A percentile compares a stretch with the other conserved stretches of the same genome.
Conservation (phyloP, 2,888 invertebrate genomes). For the Idaea aversata region DNA sequence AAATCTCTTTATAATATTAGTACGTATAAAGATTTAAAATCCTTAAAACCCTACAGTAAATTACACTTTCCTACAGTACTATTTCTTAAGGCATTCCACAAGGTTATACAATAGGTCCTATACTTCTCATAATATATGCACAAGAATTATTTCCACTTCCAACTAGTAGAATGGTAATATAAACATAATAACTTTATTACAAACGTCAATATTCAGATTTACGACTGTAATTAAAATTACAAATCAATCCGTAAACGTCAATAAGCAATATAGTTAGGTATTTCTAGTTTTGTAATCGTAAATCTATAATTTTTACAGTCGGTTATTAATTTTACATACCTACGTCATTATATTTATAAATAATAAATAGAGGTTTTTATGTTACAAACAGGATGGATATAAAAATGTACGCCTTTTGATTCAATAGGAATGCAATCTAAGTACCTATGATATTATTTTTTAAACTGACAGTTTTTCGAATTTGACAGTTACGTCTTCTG, state of each 20-base stretch:
- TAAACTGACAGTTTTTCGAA: too few relatives aligned
- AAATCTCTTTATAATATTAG: too few relatives aligned
- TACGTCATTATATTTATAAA: not conserved
- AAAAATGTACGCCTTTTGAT: too few relatives aligned
- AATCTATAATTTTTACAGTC: not conserved
- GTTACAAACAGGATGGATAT: not conserved
- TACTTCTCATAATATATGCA: not conserved
- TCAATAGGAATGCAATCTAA: too few relatives aligned
- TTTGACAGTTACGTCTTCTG: too few relatives aligned
- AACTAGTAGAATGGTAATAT: not conserved
- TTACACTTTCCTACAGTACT: too few relatives aligned
- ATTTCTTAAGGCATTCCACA: too few relatives aligned
- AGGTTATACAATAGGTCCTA: too few relatives aligned
- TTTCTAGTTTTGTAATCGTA: not conserved
- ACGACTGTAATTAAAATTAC: not conserved
- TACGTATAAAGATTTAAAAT: too few relatives aligned
- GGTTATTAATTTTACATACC: not conserved
- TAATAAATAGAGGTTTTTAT: not conserved
- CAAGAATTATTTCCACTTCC: not conserved
- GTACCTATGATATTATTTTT: too few relatives aligned
- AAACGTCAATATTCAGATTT: not conserved
- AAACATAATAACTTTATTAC: not conserved
- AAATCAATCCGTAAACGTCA: not conserved
- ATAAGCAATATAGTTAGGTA: not conserved
- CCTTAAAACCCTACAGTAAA: too few relatives aligned